Conservation (phyloP, 2,113 vertebrate genomes). For the Burhinus bistriatus region DNA sequence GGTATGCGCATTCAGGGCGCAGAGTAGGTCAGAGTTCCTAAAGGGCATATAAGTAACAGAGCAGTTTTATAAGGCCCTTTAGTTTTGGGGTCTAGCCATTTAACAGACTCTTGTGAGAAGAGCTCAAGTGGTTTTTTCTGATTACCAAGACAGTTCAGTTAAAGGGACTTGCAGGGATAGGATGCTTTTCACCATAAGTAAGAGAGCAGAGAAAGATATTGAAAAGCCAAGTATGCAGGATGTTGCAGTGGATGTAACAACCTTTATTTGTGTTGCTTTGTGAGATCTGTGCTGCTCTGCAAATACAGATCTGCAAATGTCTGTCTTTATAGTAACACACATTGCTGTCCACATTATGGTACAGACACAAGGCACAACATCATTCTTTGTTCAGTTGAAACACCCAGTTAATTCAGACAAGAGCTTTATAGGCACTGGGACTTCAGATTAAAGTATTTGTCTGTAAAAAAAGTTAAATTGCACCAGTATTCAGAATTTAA, state of each 20-base stretch:
- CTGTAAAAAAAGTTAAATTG: background rate
- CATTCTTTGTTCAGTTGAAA: background rate
- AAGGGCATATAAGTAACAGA: background rate
- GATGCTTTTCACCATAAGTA: background rate
- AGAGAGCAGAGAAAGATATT: background rate
- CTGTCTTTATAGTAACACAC: background rate
- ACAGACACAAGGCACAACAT: background rate
- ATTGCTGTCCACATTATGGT: background rate
- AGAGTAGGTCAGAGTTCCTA: background rate
- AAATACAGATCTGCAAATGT: background rate
- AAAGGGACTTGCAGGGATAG: background rate
- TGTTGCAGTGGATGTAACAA: background rate
- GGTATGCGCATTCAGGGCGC: background rate
- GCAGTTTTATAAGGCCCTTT: background rate
- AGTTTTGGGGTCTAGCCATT: background rate
- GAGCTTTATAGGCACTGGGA: background rate
- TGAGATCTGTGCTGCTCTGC: background rate
- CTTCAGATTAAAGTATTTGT: background rate
- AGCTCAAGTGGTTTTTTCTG: background rate
- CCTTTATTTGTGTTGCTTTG: background rate
- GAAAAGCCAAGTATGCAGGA: background rate
- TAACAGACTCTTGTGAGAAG: background rate
- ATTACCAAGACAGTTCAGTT: background rate
- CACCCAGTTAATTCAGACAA: background rate
- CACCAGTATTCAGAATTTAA: background rate